A percentile compares a stretch with the other conserved stretches of the same genome.
These are phyloP conservation scores for Equus przewalskii DNA, from an alignment of 2,113 vertebrate genomes.

Conservation along the genomic window DNA sequence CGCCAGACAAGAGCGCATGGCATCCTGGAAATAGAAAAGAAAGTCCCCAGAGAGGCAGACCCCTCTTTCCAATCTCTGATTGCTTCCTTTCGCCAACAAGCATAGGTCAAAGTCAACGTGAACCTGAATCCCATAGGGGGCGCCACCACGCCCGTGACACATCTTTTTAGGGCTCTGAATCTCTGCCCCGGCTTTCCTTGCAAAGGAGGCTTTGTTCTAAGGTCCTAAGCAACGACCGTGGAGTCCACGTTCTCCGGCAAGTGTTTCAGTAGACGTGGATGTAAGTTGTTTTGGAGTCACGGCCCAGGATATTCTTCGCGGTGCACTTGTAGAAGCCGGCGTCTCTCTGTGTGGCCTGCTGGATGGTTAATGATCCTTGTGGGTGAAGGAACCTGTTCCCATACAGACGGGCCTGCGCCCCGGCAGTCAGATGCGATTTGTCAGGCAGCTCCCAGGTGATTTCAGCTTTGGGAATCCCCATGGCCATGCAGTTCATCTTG, in stretches of 20 bases:
- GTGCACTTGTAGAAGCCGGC: slow-evolving; percentile 94
- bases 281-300: slow-evolving; percentile 93
- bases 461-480: slow-evolving; percentile 92
- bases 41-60: slow-evolving; percentile 24
- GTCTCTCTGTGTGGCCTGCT: slow-evolving; percentile 91
- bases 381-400: slow-evolving; percentile 95
- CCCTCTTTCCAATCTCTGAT: neutral
- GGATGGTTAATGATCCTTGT: slow-evolving; percentile 94
- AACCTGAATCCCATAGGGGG: neutral
- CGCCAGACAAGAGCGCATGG: slow-evolving; percentile 1
- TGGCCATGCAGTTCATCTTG: slow-evolving; percentile 91
- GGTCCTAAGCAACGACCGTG: slow-evolving; percentile 84
- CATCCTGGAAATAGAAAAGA: slow-evolving; percentile 28
- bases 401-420: slow-evolving; percentile 91
- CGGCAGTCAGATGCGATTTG: slow-evolving; percentile 88
- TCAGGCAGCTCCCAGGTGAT: slow-evolving; percentile 95
- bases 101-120: neutral
- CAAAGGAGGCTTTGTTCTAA: slow-evolving; percentile 78
- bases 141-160: fast-evolving
- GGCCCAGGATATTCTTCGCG: slow-evolving; percentile 93
- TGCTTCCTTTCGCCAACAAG: neutral
- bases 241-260: slow-evolving; percentile 53
- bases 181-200: slow-evolving; percentile 46
- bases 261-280: slow-evolving; percentile 92
- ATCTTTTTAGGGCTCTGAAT: too few relatives aligned